Percentiles rank a stretch among this genome's conserved stretches.
Evolutionary conservation across 2,888 invertebrate species (phyloP).

Genomic region (Pristionchus mayeri): DNA sequence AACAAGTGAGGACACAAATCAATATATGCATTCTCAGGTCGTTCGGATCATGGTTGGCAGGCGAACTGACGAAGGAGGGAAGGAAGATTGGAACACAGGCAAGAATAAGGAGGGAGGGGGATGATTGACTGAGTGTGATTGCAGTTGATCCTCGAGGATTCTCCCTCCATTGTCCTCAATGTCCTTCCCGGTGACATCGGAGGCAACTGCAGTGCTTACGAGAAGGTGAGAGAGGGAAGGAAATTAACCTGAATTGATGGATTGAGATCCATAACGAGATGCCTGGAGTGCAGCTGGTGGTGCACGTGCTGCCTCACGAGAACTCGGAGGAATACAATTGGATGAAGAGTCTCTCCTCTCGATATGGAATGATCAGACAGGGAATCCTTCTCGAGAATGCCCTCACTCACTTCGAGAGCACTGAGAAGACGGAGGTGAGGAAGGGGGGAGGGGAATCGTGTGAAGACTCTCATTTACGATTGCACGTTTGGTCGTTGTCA

Average conservation of each 20-base stretch:
- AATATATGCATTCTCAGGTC: constrained; percentile 27
- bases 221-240: neutral
- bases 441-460: too few relatives aligned
- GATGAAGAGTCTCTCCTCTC: constrained; percentile 64
- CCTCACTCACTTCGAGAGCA: constrained; percentile 59
- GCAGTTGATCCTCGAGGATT: neutral
- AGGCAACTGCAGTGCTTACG: neutral
- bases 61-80: constrained; percentile 29
- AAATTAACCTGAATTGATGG: too few relatives aligned
- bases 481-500: too few relatives aligned
- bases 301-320: constrained; percentile 69
- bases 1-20: too few relatives aligned
- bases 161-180: neutral
- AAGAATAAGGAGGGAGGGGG: neutral
- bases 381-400: constrained; percentile 71
- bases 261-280: constrained; percentile 54
- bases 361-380: constrained; percentile 44
- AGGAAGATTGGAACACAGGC: constrained; percentile 34
- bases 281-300: constrained; percentile 65
- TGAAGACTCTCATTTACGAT: too few relatives aligned
- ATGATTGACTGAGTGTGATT: neutral
- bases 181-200: neutral
- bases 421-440: constrained; percentile 53
- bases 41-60: constrained; percentile 41
- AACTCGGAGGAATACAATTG: constrained; percentile 68